Evolutionary conservation across 2,113 vertebrate genomes (phyloP).

Genomic region (Cynocephalus volans): DNA sequence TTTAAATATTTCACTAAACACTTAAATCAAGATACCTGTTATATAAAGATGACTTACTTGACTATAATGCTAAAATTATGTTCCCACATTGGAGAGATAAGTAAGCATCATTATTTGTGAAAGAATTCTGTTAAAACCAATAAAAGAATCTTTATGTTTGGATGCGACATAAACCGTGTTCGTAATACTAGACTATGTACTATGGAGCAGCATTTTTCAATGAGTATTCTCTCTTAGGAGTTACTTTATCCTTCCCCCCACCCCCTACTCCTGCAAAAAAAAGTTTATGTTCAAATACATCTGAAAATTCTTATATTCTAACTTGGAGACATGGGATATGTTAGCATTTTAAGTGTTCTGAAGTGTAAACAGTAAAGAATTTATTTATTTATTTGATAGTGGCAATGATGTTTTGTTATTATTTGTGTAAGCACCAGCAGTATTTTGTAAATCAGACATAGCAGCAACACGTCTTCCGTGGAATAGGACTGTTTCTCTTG

Average conservation of each 20-base stretch:
- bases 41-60: background rate
- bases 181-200: background rate
- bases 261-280: background rate
- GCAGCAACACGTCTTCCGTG: too few species aligned
- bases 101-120: background rate
- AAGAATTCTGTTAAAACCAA: constrained; percentile 6
- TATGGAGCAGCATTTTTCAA: background rate
- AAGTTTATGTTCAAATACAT: background rate
- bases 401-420: too few species aligned
- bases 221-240: background rate
- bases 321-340: background rate
- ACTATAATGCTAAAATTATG: constrained; percentile 41
- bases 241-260: background rate
- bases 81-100: constrained; percentile 20
- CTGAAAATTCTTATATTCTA: background rate
- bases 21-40: background rate
- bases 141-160: background rate
- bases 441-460: too few species aligned
- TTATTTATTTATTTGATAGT: too few species aligned
- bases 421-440: too few species aligned
- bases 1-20: constrained; percentile 26
- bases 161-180: background rate
- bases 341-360: constrained; percentile 21
- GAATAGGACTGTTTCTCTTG: too few species aligned
- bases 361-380: background rate